A percentile compares a stretch with the other conserved stretches of the same genome.
Evolutionary conservation across 2,797 vertebrate genomes (phyloP).

Genomic region (Emydoidea blandingii): DNA sequence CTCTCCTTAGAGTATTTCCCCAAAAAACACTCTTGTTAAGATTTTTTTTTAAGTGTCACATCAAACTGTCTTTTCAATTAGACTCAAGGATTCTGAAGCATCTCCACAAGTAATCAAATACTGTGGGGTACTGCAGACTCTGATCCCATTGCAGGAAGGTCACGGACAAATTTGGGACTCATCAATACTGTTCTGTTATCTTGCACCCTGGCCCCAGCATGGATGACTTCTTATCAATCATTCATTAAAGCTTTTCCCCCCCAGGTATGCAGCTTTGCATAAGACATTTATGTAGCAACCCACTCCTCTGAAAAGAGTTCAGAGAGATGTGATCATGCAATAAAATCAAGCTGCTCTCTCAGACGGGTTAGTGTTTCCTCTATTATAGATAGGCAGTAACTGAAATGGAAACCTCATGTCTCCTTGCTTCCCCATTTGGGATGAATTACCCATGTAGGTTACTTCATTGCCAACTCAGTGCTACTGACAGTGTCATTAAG

Average conservation of each 20-base stretch:
- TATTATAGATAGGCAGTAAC: conserved; percentile 27
- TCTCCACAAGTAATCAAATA: not conserved
- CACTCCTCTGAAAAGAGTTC: not conserved
- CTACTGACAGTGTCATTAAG: conserved; percentile 59
- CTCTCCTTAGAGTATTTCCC: not conserved
- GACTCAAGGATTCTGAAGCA: not conserved
- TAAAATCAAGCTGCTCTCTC: conserved; percentile 55
- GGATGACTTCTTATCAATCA: not conserved
- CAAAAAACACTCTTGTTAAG: not conserved
- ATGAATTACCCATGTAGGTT: conserved; percentile 45
- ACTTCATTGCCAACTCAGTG: conserved; percentile 32
- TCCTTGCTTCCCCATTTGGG: conserved; percentile 40
- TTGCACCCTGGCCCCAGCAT: not conserved
- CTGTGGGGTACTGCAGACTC: not conserved
- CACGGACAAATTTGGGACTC: not conserved
- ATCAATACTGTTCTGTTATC: not conserved
- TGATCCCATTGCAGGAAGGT: not conserved
- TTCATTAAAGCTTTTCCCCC: not conserved
- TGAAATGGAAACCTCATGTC: conserved; percentile 63
- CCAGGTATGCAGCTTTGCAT: not conserved
- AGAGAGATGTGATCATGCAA: conserved; percentile 43
- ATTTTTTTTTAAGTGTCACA: not conserved
- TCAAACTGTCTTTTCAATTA: conserved; percentile 54
- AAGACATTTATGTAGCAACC: not conserved
- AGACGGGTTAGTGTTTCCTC: conserved; percentile 58